Base-by-base conservation (phyloP, 2,113 vertebrate genomes). In the Epinephelus moara region DNA sequence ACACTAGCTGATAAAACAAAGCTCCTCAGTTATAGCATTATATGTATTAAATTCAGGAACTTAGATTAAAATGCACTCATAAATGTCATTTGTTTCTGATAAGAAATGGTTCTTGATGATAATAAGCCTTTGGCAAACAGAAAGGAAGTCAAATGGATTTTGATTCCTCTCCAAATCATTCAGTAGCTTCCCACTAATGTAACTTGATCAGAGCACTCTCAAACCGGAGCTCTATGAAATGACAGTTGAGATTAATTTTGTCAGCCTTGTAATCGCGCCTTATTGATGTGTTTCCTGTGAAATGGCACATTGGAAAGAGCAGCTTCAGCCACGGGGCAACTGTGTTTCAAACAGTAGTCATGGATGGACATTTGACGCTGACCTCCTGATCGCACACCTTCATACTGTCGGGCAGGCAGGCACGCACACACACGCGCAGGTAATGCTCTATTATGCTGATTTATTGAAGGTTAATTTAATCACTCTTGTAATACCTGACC, bases 231-330 rank as follows among this genome's bases (percentile, higher is more conserved):
- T 91, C 84, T 85, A 88, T 86, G 92, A 92, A 92, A 94, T 92
- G 94, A 94, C 91, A 93, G 87, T 81, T 64, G 89, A 86, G 90
- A 95, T 95, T 94, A 91, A 92, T 91, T 94, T 91, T 91, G 94
- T 95, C 94, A 94, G 90, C 81, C 88, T 89, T 92, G 93, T 93
- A 94, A 95, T 93, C 90, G 89, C 83, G 91, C 91, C 91, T 94
- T 93, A 95, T 94, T 94, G 93, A 94, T 94, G 94, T 91, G 89
- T 91, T 92, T 94, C 89, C 92, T 93, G 88, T 71, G 76, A 91
- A 90, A 90, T 90, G 88, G 84, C 91, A 93, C 93, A 67, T 88
- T 74, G 85, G 73, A 92, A 93, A 91, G 91, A 93, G 93, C 88
- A 87, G 74, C 67, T 80, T 75, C 86, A 91, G 91, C 93, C 88